Conservation (phyloP, 2,888 invertebrate species). For the Bellardia pandia region DNA sequence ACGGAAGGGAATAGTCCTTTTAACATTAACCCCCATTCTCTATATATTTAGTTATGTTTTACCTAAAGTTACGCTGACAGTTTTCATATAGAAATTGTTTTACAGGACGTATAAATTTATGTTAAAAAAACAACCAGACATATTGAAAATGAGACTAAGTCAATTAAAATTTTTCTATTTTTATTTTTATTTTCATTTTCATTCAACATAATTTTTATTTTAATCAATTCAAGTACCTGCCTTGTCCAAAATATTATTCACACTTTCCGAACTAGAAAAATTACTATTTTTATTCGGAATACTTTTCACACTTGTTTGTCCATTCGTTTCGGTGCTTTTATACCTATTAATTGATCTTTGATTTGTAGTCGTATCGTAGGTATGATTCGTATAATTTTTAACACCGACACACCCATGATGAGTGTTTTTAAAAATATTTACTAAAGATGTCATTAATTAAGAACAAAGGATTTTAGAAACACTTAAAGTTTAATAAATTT, state of each 20-base stretch:
- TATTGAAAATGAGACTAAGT: no score
- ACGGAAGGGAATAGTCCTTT: no score
- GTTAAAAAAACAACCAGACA: no score
- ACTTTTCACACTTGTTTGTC: slow-evolving; percentile 38
- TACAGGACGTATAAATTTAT: no score
- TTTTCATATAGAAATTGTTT: no score
- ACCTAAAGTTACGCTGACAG: no score
- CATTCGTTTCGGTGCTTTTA: slow-evolving; percentile 10
- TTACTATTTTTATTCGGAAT: slow-evolving; percentile 32
- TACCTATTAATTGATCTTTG: slow-evolving; percentile 2
- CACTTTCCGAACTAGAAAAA: slow-evolving; percentile 65
- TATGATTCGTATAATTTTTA: slow-evolving; percentile 53
- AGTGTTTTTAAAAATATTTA: slow-evolving; percentile 54
- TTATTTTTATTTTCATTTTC: no score
- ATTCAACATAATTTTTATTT: no score
- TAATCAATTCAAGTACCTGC: slow-evolving; percentile 69
- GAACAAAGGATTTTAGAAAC: slow-evolving; percentile 38
- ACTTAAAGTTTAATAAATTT: slow-evolving; percentile 8
- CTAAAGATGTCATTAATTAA: slow-evolving; percentile 57
- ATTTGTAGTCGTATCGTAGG: slow-evolving; percentile 13
- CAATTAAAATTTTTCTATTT: no score
- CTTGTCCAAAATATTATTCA: slow-evolving; percentile 74
- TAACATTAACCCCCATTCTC: no score
- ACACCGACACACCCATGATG: slow-evolving; percentile 43
- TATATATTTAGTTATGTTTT: no score